Evolutionary conservation across 2,797 vertebrate genomes (phyloP), one percentile per base, ranked within the genome.

Genomic region (Ataeniobius toweri): DNA sequence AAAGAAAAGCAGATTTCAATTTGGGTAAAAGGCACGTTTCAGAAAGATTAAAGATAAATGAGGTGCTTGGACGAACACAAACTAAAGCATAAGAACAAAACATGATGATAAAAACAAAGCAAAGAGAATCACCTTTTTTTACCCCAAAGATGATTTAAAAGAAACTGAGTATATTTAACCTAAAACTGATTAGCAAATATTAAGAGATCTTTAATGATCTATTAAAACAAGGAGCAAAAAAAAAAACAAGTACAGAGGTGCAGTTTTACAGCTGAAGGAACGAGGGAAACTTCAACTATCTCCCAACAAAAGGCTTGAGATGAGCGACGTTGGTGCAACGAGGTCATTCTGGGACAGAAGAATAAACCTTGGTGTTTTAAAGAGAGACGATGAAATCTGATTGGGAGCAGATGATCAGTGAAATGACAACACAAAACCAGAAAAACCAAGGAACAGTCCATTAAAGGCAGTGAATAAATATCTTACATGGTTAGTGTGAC

Each of bases 1-100:
- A 87, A 68, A 73, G 13, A 44, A 74, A 48, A 83, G 81, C 71
- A 75, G 58, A 85, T 56, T 86, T 80, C 39, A 73, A 26, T 63
- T 85, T 89, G 89, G 86, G 80, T 90, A 90, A 93, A 92, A 93
- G 89, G 88, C 90, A 93, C 89, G 76, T 81, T 76, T 82, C 77
- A 82, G 82, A 90, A 91, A 75, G 55, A n/a, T 82, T 1, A 74
- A 75, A 79, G 74, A 88, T 22, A 58, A 1, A 73, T 55, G 12
- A 76, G 44, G 44, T 26, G 46, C 13, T 20, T 41, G 77, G 31
- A 86, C 65, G 75, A 73, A 73, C n/a, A 55, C 6, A 36, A 63
- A 31, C 36, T 28, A 58, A 36, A 77, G 71, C 22, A 48, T 0
- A 68, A 41, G 46, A 67, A 78, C 18, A 59, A 67, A 75, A 71